phyloP scores from a whole-genome alignment of 1,140 invertebrate species.

The Aphelinus certus region DNA sequence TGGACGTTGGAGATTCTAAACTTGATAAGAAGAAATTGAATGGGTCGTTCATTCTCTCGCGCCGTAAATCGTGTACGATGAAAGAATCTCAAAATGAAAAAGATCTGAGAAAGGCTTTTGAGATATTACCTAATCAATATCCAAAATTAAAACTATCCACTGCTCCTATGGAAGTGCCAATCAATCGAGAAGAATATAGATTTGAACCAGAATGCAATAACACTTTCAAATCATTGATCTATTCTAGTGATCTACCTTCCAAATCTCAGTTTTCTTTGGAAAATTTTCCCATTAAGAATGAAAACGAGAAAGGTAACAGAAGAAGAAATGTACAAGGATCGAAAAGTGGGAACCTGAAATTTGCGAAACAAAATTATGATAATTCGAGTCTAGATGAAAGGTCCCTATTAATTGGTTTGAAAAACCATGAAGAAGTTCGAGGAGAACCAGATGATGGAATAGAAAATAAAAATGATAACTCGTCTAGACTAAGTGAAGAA shows the following conservation, averaged over 20 bases:
- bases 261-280: not conserved
- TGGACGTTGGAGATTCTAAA: too few relatives aligned
- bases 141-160: too few relatives aligned
- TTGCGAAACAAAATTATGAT: too few relatives aligned
- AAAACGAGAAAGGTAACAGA: not conserved
- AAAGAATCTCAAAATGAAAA: too few relatives aligned
- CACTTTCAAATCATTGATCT: not conserved
- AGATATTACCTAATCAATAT: too few relatives aligned
- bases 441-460: not conserved
- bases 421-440: not conserved
- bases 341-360: constrained; percentile 11
- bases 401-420: too few relatives aligned
- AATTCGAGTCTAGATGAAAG: too few relatives aligned
- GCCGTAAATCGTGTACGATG: too few relatives aligned
- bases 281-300: not conserved
- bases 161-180: not conserved
- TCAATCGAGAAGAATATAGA: not conserved
- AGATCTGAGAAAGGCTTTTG: too few relatives aligned
- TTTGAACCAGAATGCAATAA: not conserved
- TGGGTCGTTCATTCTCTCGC: too few relatives aligned
- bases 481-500: not conserved
- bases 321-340: not conserved
- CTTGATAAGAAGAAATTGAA: too few relatives aligned
- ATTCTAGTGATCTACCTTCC: not conserved
- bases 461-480: constrained; percentile 16